A percentile compares a stretch with the other conserved stretches of the same genome.
These are phyloP conservation scores for Dasypolia templi DNA, from an alignment of 2,888 invertebrate genomes.

Conservation along the genomic window DNA sequence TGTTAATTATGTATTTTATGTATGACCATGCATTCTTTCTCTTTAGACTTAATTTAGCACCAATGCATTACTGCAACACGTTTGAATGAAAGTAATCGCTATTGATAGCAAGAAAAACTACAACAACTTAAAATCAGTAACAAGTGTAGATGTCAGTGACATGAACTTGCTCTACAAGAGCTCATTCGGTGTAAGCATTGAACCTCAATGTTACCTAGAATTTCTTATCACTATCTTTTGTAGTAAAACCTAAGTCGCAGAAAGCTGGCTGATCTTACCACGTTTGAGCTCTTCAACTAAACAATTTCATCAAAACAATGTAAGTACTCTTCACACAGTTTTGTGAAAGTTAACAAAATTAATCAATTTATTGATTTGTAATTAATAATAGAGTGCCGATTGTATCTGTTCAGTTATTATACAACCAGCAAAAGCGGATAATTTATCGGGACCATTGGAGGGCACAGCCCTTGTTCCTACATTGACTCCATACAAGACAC, in stretches of 20 bases:
- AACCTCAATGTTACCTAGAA: not conserved
- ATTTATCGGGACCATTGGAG: slow-evolving; percentile 66
- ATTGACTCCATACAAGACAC: slow-evolving; percentile 68
- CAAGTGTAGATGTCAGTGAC: not conserved
- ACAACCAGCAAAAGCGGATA: slow-evolving; percentile 59
- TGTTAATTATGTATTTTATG: not conserved
- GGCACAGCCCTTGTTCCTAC: slow-evolving; percentile 69
- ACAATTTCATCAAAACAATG: not conserved
- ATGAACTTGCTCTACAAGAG: not conserved
- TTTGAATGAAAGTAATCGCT: not conserved
- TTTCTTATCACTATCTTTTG: not conserved
- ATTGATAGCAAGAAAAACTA: not conserved
- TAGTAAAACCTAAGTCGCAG: not conserved
- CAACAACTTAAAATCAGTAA: not conserved
- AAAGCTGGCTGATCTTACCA: not conserved
- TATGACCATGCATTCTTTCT: not conserved
- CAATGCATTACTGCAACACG: not conserved
- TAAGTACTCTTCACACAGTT: slow-evolving; percentile 1
- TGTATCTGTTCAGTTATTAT: slow-evolving; percentile 65
- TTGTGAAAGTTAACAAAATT: slow-evolving; percentile 26
- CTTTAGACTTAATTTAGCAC: not conserved
- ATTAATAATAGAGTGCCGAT: slow-evolving; percentile 59
- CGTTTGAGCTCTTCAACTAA: not conserved
- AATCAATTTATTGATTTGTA: slow-evolving; percentile 58
- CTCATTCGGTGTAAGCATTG: not conserved